Evolutionary conservation across 1,140 invertebrate species (phyloP), one percentile per base, ranked within the genome.

Genomic region (Caligus rogercresseyi): DNA sequence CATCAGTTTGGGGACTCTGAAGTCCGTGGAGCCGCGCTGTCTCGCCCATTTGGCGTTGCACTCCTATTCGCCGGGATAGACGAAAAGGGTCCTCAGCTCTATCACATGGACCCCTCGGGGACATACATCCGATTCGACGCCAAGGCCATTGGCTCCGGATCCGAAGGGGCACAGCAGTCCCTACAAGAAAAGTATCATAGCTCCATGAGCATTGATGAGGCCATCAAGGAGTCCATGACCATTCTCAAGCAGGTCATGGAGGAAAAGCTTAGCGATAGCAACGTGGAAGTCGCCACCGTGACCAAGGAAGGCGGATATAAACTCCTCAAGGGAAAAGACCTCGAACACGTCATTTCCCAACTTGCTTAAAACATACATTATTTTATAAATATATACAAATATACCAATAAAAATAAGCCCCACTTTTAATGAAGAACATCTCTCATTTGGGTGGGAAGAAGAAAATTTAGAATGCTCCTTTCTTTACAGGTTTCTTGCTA

Each of bases 211-310:
- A 73, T 99, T n/a, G 83, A 88, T 65, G 93, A 98, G 77, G 95
- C 94, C 15, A 84, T 90, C 61, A 93, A 91, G 70, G 73, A 86
- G 26, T 84, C 90, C 1, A 74, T 99, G 15, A 91, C 86, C 7
- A 98, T 98, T 70, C 74, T 99, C 1, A 99, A 99, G 71, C 94
- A 98, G 78, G 94, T 99, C 0, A 99, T 99, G 96, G 96, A 99
- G 73, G 96, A 99, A 74, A 98, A 98, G 75, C 74, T 99, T 0
- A 97, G 87, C 67, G 87, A 90, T 24, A 90, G 85, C 26, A 99
- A 99, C 77, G 92, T 99, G 54, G 96, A 99, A 78, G 86, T 98
- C 26, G 89, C 92, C 70, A 90, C 87, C 16, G 88, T 97, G 75
- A 95, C 89, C 1, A 83, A 84, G 1, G 80, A 82, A 11, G 78